phyloP scores from a whole-genome alignment of 2,888 invertebrate genomes.

The Drosophila picticornis region DNA sequence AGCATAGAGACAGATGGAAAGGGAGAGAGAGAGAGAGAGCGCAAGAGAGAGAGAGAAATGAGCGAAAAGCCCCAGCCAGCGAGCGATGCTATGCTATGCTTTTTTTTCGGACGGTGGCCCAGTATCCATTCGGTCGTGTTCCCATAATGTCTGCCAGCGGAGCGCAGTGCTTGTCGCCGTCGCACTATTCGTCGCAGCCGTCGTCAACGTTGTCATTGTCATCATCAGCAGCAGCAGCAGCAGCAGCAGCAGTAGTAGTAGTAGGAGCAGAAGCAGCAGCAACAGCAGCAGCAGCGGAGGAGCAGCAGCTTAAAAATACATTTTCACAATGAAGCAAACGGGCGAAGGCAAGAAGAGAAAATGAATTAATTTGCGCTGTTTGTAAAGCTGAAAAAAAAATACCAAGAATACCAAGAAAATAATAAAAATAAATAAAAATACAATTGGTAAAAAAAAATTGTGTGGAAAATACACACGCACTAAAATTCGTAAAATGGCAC shows the following conservation, averaged over 20 bases:
- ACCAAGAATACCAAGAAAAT: slow-evolving; percentile 35
- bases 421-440: slow-evolving; percentile 10
- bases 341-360: slow-evolving; percentile 71
- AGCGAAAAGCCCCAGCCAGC: slow-evolving; percentile 42
- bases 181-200: slow-evolving; percentile 72
- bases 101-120: slow-evolving; percentile 78
- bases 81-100: slow-evolving; percentile 41
- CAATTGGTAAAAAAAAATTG: slow-evolving; percentile 34
- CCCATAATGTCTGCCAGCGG: slow-evolving; percentile 84
- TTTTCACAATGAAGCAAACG: slow-evolving; percentile 78
- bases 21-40: slow-evolving; percentile 6
- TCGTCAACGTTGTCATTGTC: slow-evolving; percentile 78
- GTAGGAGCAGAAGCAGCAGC: slow-evolving; percentile 34
- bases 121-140: slow-evolving; percentile 85
- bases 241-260: slow-evolving; percentile 40
- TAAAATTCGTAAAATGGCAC: slow-evolving; percentile 63
- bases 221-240: slow-evolving; percentile 56
- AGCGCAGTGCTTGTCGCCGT: slow-evolving; percentile 65
- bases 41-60: slow-evolving; percentile 1
- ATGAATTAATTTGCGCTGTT: slow-evolving; percentile 55
- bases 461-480: slow-evolving; percentile 28
- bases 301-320: slow-evolving; percentile 79
- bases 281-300: slow-evolving; percentile 51
- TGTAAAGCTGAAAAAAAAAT: slow-evolving; percentile 52
- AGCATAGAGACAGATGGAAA: slow-evolving; percentile 24